Evolutionary conservation across 2,113 vertebrate species (phyloP), one percentile per base, ranked within the genome.

Genomic region (Xenus cinereus): DNA sequence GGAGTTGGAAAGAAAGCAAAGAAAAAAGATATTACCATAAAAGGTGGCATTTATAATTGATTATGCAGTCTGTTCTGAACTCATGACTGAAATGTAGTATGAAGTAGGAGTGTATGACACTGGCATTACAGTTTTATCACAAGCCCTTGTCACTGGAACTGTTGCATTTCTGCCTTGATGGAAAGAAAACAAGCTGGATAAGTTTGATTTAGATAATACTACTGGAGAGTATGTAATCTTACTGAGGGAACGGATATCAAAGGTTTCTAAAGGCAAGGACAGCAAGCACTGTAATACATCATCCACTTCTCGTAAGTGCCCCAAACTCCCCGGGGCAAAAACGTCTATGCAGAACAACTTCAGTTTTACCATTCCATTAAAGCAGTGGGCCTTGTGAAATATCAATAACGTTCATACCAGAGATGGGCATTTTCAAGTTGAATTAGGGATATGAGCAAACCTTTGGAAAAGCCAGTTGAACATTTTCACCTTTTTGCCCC

Each of bases 91-190:
- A 76, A 43, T 46, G 33, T 53, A 66, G 51, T 45, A 56, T 50
- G 79, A 68, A 51, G 64, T 64, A 76, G 85, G 75, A 86, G 67
- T 67, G 87, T 89, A 90, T 94, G 90, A 77, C 90, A n/a, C 35
- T 66, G 76, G 50, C 27, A 12, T 77, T 80, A 54, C 20, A 39
- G 68, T 87, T 91, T 66, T 84, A 35, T 74, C 85, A 66, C 45
- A 54, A 56, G 48, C 75, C 57, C 9, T 79, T 88, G 59, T 69
- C 27, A 2, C 50, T 18, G 14, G 67, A 77, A 66, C 50, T 62
- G 54, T 41, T 73, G 63, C 39, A 10, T 87, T 88, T 92, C 37
- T 66, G 37, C 62, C 28, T 62, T 48, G 39, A 24, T 83, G 28
- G 57, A 63, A 90, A 53, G 63, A 68, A 90, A 89, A 68, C 43